Conservation (phyloP, 2,888 invertebrate species). For the Agriopis marginaria region DNA sequence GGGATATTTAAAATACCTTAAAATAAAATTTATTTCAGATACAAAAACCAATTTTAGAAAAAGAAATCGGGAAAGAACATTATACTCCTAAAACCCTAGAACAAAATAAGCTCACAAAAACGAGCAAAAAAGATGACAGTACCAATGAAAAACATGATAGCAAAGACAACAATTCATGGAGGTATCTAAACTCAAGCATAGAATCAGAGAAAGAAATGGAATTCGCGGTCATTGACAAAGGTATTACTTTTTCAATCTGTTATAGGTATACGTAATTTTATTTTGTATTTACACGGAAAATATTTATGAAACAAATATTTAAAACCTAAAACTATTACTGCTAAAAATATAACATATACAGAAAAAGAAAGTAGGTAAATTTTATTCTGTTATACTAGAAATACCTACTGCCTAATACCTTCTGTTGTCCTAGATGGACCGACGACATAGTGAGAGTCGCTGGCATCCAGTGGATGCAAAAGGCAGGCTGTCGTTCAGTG, state of each 20-base stretch:
- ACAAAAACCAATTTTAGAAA: conserved; percentile 47
- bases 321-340: neutral
- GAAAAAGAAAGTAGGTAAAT: too few species aligned
- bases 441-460: too few species aligned
- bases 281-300: neutral
- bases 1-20: neutral
- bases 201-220: conserved; percentile 28
- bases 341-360: too few species aligned
- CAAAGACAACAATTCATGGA: conserved; percentile 49
- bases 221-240: conserved; percentile 30
- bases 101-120: neutral
- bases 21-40: conserved; percentile 39
- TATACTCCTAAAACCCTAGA: neutral
- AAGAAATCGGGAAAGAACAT: conserved; percentile 23
- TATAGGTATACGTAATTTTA: too few species aligned
- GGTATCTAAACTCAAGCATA: conserved; percentile 50
- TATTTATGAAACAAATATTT: neutral
- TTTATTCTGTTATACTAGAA: too few species aligned
- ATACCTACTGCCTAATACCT: too few species aligned
- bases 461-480: too few species aligned
- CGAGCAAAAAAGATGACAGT: neutral
- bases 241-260: conserved; percentile 11
- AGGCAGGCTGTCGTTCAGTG: too few species aligned
- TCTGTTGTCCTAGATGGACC: too few species aligned
- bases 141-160: neutral